These are phyloP conservation scores for Idaea dimidiata DNA, from an alignment of 2,888 invertebrate species.

Conservation along the genomic window DNA sequence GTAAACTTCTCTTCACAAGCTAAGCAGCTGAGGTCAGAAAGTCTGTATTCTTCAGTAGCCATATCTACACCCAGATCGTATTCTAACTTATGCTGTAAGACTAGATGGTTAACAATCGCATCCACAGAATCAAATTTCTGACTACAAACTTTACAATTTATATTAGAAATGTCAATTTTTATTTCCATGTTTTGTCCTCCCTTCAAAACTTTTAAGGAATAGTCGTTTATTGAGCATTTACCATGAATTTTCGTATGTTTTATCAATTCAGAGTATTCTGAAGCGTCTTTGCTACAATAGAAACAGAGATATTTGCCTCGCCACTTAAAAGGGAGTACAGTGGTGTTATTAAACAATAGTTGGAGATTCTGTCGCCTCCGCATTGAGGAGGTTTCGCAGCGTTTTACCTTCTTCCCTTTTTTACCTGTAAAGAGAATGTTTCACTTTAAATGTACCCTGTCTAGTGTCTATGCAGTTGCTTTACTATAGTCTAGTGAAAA, in stretches of 20 bases:
- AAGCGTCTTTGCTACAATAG: constrained; percentile 65
- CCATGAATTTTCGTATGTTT: constrained; percentile 68
- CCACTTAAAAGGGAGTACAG: constrained; percentile 74
- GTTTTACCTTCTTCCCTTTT: constrained; percentile 61
- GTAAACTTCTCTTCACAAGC: constrained; percentile 61
- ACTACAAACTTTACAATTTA: constrained; percentile 60
- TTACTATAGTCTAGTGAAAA: constrained; percentile 22
- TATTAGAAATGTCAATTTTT: constrained; percentile 66
- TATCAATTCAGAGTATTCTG: constrained; percentile 55
- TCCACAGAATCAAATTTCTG: constrained; percentile 46
- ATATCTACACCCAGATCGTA: constrained; percentile 65
- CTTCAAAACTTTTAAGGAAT: constrained; percentile 66
- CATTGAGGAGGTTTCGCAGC: constrained; percentile 65
- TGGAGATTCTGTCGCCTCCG: constrained; percentile 67
- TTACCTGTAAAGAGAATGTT: constrained; percentile 66
- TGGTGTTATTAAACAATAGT: constrained; percentile 69
- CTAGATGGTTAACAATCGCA: constrained; percentile 55
- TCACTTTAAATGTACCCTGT: constrained; percentile 77
- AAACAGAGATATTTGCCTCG: constrained; percentile 73
- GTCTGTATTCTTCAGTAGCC: constrained; percentile 66
- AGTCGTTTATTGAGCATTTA: constrained; percentile 59
- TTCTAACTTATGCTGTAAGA: constrained; percentile 54
- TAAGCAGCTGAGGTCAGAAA: constrained; percentile 58
- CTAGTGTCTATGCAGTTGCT: constrained; percentile 27
- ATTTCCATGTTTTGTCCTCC: constrained; percentile 74